phyloP scores from a whole-genome alignment of 2,888 invertebrate species.

The Meliscaeva auricollis region DNA sequence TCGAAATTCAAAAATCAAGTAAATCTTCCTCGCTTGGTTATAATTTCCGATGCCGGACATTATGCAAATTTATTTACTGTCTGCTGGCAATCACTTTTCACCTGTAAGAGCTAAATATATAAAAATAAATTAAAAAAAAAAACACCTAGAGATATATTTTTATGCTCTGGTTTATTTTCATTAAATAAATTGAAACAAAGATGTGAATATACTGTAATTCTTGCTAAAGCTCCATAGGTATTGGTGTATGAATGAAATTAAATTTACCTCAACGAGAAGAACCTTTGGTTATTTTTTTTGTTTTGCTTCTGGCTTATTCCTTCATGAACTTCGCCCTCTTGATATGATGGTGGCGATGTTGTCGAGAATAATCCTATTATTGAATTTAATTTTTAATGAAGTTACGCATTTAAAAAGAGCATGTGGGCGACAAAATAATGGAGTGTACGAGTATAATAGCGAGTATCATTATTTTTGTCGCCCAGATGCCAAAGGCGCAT shows the following conservation, averaged over 20 bases:
- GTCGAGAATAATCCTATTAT: constrained; percentile 62
- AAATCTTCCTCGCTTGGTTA: background rate
- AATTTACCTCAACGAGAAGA: constrained; percentile 2
- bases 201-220: background rate
- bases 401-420: constrained; percentile 42
- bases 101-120: constrained; percentile 10
- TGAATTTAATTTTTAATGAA: constrained; percentile 61
- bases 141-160: background rate
- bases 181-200: constrained; percentile 39
- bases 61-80: constrained; percentile 16
- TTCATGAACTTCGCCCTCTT: constrained; percentile 11
- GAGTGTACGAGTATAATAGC: constrained; percentile 21
- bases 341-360: constrained; percentile 13
- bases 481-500: constrained; percentile 32
- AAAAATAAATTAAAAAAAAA: background rate
- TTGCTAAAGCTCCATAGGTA: background rate
- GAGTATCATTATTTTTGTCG: constrained; percentile 29
- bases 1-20: too few species aligned
- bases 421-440: constrained; percentile 37
- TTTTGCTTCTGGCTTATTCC: constrained; percentile 2
- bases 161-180: constrained; percentile 39
- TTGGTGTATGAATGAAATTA: constrained; percentile 3
- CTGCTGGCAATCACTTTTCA: constrained; percentile 17
- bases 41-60: constrained; percentile 14
- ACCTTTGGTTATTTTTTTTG: background rate